Conservation (phyloP, 1,140 invertebrate species). For the Matsumurasca onukii region DNA sequence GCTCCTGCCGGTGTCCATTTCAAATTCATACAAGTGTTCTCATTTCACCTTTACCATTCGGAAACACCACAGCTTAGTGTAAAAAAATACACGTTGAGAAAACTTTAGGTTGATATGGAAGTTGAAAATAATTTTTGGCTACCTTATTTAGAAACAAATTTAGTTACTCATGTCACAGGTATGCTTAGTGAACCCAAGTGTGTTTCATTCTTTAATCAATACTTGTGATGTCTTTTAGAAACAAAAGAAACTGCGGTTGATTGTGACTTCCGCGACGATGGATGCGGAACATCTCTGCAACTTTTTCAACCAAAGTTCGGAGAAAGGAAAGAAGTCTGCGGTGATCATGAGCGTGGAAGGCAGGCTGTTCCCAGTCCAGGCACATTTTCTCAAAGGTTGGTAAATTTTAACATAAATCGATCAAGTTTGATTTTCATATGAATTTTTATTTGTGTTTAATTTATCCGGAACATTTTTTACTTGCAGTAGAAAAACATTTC, state of each 20-base stretch:
- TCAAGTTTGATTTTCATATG: background rate
- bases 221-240: no score
- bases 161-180: no score
- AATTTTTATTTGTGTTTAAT: background rate
- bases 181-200: no score
- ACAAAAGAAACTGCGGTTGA: constrained; percentile 77
- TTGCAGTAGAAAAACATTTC: background rate
- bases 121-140: no score
- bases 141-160: no score
- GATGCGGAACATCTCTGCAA: constrained; percentile 84
- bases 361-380: constrained; percentile 81
- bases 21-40: no score
- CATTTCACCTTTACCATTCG: no score
- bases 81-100: no score
- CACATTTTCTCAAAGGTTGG: constrained; percentile 77
- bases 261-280: constrained; percentile 94
- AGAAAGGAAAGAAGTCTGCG: constrained; percentile 65
- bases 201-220: no score
- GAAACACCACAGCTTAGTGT: no score
- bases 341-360: constrained; percentile 88
- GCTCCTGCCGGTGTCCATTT: no score
- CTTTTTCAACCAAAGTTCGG: constrained; percentile 82
- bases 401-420: background rate
- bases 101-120: no score
- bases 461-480: background rate